A percentile compares a stretch with the other conserved stretches of the same genome.
Conservation (phyloP, 2,797 vertebrate species). For the Hapalemur alaotrensis region DNA sequence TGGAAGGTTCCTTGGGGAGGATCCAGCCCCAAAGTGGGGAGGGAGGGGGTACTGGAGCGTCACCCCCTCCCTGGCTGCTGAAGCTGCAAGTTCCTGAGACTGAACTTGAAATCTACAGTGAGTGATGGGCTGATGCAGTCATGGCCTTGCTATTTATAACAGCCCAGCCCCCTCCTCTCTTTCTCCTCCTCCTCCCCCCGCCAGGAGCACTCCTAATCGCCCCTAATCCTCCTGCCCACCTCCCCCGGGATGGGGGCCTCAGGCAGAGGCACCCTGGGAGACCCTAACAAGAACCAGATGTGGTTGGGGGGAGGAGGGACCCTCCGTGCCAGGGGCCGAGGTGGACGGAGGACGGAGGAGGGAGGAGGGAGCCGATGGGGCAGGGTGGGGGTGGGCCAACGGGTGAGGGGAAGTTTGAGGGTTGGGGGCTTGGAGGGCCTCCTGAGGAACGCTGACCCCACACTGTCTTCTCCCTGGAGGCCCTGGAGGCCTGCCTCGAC, state of each 20-base stretch:
- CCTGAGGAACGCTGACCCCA: constrained; percentile 73
- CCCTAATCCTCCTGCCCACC: constrained; percentile 82
- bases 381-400: background rate
- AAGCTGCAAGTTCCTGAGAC: constrained; percentile 78
- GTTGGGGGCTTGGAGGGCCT: background rate
- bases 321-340: constrained; percentile 73
- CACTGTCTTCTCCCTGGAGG: constrained; percentile 74
- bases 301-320: constrained; percentile 71
- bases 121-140: constrained; percentile 79
- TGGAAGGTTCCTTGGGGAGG: background rate
- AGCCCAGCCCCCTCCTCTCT: constrained; percentile 31
- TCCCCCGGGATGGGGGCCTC: constrained; percentile 78
- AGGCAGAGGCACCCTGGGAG: constrained; percentile 80
- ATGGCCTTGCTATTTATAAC: constrained; percentile 86
- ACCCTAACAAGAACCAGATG: constrained; percentile 89
- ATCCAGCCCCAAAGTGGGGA: background rate
- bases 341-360: background rate
- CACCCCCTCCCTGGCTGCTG: background rate
- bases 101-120: constrained; percentile 77
- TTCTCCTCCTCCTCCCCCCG: constrained; percentile 67
- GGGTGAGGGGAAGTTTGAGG: background rate
- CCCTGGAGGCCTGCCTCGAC: constrained; percentile 25
- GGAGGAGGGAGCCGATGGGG: constrained; percentile 45
- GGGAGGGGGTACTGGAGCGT: background rate
- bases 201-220: constrained; percentile 80